These are phyloP conservation scores for Vandiemenella viatica DNA, from an alignment of 2,888 invertebrate species.

Conservation along the genomic window DNA sequence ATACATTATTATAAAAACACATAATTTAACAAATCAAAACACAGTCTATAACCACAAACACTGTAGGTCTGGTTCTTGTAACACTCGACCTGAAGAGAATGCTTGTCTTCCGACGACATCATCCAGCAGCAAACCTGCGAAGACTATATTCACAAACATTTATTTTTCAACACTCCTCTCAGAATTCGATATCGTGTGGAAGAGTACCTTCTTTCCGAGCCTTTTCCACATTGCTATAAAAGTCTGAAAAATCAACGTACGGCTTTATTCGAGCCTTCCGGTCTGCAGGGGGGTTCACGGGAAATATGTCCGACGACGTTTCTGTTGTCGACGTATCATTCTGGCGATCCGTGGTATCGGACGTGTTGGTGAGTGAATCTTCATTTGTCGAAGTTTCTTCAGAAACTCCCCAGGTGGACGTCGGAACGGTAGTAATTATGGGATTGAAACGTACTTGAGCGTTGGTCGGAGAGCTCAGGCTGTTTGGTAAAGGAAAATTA, in stretches of 20 bases:
- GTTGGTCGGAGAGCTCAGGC: conserved; percentile 32
- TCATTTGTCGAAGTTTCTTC: conserved; percentile 6
- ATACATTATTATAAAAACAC: too few relatives aligned
- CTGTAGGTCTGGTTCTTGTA: too few relatives aligned
- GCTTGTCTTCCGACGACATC: too few relatives aligned
- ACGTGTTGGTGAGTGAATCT: conserved; percentile 16
- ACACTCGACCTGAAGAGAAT: too few relatives aligned
- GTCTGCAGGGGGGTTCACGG: conserved; percentile 28
- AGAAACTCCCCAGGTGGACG: conserved; percentile 8
- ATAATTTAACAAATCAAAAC: too few relatives aligned
- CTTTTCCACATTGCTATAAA: conserved; percentile 53
- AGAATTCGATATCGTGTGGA: conserved; percentile 43
- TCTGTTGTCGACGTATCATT: conserved; percentile 24
- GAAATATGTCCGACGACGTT: conserved; percentile 27
- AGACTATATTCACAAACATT: too few relatives aligned
- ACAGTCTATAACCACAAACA: too few relatives aligned
- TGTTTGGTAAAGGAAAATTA: conserved; percentile 57
- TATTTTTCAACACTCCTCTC: too few relatives aligned
- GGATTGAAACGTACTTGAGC: conserved; percentile 46
- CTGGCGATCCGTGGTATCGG: conserved; percentile 31
- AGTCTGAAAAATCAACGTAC: conserved; percentile 74
- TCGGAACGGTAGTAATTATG: conserved; percentile 33
- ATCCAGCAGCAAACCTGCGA: too few relatives aligned
- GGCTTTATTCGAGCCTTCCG: conserved; percentile 55
- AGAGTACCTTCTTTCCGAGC: conserved; percentile 49